Conservation (phyloP, 1,140 invertebrate genomes). For the Ceratosolen solmsi region DNA sequence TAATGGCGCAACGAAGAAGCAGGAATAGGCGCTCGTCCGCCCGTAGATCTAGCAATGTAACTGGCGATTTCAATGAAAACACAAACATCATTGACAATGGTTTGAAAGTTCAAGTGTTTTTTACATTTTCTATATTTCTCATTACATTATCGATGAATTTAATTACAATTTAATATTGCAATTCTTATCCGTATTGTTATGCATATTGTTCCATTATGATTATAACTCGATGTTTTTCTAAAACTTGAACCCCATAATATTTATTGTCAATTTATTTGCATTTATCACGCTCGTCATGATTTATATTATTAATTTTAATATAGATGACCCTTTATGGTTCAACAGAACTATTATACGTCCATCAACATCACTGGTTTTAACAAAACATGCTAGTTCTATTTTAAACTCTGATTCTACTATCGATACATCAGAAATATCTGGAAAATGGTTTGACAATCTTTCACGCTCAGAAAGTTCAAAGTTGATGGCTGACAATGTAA, state of each 20-base stretch:
- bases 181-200: no score
- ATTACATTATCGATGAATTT: neutral
- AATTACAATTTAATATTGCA: neutral
- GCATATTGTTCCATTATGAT: no score
- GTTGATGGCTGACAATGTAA: neutral
- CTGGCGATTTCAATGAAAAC: neutral
- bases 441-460: constrained; percentile 17
- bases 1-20: neutral
- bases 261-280: no score
- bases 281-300: no score
- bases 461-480: constrained; percentile 18
- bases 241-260: no score
- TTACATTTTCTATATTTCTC: no score
- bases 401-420: constrained; percentile 24
- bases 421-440: neutral
- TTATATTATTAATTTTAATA: neutral
- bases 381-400: constrained; percentile 3
- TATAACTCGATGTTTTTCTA: no score
- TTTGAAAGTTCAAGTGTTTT: neutral
- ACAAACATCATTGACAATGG: constrained; percentile 3
- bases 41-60: neutral
- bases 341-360: constrained; percentile 36
- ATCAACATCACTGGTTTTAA: constrained; percentile 36
- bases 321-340: constrained; percentile 42
- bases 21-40: neutral